Conservation (phyloP, 2,888 invertebrate genomes). For the Nudaria mundana region DNA sequence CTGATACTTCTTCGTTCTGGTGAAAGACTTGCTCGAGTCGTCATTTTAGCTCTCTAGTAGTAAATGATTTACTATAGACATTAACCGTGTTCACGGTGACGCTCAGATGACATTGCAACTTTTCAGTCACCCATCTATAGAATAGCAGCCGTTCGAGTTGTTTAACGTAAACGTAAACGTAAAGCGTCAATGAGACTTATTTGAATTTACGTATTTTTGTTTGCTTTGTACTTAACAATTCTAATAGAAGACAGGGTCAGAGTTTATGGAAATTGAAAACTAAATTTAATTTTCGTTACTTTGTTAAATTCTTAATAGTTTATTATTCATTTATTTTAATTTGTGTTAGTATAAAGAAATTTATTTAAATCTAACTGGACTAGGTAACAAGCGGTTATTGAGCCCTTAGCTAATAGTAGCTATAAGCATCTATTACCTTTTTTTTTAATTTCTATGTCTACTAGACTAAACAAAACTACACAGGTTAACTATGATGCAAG, state of each 20-base stretch:
- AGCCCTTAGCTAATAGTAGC: not conserved
- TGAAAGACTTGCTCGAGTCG: too few species aligned
- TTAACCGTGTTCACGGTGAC: too few species aligned
- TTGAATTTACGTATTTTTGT: constrained; percentile 1
- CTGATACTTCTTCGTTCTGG: too few species aligned
- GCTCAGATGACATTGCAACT: too few species aligned
- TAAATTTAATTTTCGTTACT: not conserved
- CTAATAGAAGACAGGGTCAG: constrained; percentile 1
- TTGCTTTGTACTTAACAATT: not conserved
- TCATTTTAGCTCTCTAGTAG: too few species aligned
- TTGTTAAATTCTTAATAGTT: not conserved
- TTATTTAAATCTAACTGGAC: not conserved
- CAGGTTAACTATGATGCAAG: too few species aligned
- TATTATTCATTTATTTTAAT: not conserved
- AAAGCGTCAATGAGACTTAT: not conserved
- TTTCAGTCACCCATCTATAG: too few species aligned
- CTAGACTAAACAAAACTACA: too few species aligned
- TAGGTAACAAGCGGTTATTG: not conserved
- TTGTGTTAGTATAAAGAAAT: not conserved
- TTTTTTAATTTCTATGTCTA: too few species aligned
- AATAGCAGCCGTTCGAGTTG: too few species aligned
- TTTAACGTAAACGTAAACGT: not conserved
- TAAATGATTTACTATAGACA: too few species aligned
- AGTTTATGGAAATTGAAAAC: constrained; percentile 2
- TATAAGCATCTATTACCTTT: too few species aligned